Percentiles rank a stretch among this genome's conserved stretches.
phyloP scores from a whole-genome alignment of 92 coral and sea anemone genomes.

The Palythoa grandis region DNA sequence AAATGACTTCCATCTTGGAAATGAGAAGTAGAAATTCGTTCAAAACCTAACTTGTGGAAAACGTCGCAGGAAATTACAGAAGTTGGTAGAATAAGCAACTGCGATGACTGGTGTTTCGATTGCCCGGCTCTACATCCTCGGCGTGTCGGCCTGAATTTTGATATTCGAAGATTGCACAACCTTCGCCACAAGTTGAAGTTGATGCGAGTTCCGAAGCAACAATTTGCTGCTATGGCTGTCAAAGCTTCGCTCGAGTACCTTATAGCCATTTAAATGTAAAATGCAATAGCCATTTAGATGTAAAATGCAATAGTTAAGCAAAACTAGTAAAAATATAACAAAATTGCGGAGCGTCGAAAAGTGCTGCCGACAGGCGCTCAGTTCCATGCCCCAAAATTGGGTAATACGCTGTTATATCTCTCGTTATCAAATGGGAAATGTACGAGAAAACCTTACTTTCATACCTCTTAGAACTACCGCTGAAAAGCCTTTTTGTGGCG shows the following conservation, averaged over 20 bases:
- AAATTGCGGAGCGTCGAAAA: slow-evolving; percentile 21
- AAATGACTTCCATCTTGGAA: slow-evolving; percentile 27
- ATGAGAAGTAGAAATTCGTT: slow-evolving; percentile 17
- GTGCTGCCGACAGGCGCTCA: slow-evolving; percentile 7
- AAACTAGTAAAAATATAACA: slow-evolving; percentile 1
- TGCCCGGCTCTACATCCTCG: slow-evolving; percentile 21
- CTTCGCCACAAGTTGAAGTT: slow-evolving; percentile 20
- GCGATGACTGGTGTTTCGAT: slow-evolving; percentile 24
- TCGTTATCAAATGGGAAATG: no score
- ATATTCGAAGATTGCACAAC: slow-evolving; percentile 22
- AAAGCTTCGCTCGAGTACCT: slow-evolving; percentile 26
- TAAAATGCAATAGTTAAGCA: slow-evolving; percentile 19
- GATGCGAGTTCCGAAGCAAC: slow-evolving; percentile 13
- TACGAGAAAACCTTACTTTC: no score
- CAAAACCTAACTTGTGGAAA: slow-evolving; percentile 23
- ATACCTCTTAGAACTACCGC: no score
- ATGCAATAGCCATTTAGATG: slow-evolving; percentile 6
- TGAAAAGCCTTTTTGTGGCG: no score
- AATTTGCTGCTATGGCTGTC: slow-evolving; percentile 27
- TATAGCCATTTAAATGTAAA: slow-evolving; percentile 18
- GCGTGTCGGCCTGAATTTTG: slow-evolving; percentile 27
- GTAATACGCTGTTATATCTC: no score
- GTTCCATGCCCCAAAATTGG: background rate
- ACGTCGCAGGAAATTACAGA: slow-evolving; percentile 25
- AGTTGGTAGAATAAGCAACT: slow-evolving; percentile 14